Percentiles rank a stretch among this genome's conserved stretches.
phyloP scores from a whole-genome alignment of 1,140 invertebrate genomes.

The Globodera ellingtonae region DNA sequence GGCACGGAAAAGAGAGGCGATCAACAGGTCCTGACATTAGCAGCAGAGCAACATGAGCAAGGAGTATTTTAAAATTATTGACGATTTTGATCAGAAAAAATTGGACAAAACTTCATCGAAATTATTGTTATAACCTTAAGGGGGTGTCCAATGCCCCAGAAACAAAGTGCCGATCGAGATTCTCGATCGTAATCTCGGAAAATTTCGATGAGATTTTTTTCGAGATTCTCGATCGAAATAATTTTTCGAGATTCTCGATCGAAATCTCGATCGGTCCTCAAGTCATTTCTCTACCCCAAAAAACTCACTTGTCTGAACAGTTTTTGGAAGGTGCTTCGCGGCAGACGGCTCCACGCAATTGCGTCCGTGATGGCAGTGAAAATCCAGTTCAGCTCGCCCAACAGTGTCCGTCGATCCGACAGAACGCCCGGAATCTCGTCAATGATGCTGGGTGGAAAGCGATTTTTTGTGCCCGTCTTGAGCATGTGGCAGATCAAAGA shows the following conservation, averaged over 20 bases:
- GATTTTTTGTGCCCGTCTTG: slow-evolving; percentile 46
- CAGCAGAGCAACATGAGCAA: too few species aligned
- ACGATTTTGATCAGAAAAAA: too few species aligned
- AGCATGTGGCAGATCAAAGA: slow-evolving; percentile 79
- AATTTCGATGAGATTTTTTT: too few species aligned
- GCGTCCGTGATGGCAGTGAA: slow-evolving; percentile 99
- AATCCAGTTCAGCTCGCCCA: slow-evolving; percentile 99
- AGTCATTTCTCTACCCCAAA: too few species aligned
- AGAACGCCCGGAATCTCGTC: slow-evolving; percentile 84
- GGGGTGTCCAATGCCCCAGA: too few species aligned
- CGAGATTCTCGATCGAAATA: too few species aligned
- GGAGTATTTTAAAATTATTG: too few species aligned
- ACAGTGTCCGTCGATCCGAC: slow-evolving; percentile 91
- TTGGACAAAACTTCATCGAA: too few species aligned
- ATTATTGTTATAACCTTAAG: too few species aligned
- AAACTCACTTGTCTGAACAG: slow-evolving; percentile 80
- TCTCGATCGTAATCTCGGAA: slow-evolving; percentile 11
- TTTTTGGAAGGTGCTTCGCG: slow-evolving; percentile 89
- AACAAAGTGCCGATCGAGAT: too few species aligned
- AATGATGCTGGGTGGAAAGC: slow-evolving; percentile 68
- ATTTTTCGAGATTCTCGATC: too few species aligned
- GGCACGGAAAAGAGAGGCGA: slow-evolving; percentile 94
- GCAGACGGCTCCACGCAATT: slow-evolving; percentile 97
- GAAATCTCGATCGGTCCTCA: too few species aligned
- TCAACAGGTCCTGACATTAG: slow-evolving; percentile 78